Base-by-base conservation (phyloP, 2,113 vertebrate genomes). In the Polypterus bichir region DNA sequence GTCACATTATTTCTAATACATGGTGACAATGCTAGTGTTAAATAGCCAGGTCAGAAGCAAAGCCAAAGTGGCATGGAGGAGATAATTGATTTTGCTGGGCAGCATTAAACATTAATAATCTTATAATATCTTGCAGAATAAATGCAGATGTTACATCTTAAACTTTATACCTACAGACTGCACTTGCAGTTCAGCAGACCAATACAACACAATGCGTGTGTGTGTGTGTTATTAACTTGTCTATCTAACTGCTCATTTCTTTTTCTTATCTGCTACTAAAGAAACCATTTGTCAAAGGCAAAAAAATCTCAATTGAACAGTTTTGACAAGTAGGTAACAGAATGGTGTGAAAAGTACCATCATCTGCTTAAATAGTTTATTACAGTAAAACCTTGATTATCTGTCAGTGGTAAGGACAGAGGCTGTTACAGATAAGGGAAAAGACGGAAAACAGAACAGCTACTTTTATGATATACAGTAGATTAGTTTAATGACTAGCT, bases 71-170 rank as follows among this genome's bases (percentile, higher is more conserved):
- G 9, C 5, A 11, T 48, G 53, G 46, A 11, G n/a, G 44, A 4
- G 54, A 58, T 73, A 62, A 68, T 65, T 68, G 69, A 68, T 73
- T 70, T 44, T 11, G 7, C 49, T 46, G 46, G 45, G 55, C 59
- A 63, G 70, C 62, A 68, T 62, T 48, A 70, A 65, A 62, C 59
- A 59, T 62, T 59, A 66, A 66, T 66, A 54, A 65, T 63, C n/a
- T 55, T 45, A 56, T 62, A 52, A 63, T 62, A 63, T 61, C 49
- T 64, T 65, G 48, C 53, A 66, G 63, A 59, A 66, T 52, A 44
- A 6, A 10, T 7, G 44, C 64, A 58, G 48, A 64, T 59, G 47
- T 57, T 61, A 9, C 44, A 3, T 44, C 45, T 60, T 62, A 64
- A 49, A 48, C 48, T 9, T 52, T 52, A 52, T 3, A 52, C 7